A percentile compares a stretch with the other conserved stretches of the same genome.
Conservation (phyloP, 1,140 invertebrate genomes). For the Sinella curviseta region DNA sequence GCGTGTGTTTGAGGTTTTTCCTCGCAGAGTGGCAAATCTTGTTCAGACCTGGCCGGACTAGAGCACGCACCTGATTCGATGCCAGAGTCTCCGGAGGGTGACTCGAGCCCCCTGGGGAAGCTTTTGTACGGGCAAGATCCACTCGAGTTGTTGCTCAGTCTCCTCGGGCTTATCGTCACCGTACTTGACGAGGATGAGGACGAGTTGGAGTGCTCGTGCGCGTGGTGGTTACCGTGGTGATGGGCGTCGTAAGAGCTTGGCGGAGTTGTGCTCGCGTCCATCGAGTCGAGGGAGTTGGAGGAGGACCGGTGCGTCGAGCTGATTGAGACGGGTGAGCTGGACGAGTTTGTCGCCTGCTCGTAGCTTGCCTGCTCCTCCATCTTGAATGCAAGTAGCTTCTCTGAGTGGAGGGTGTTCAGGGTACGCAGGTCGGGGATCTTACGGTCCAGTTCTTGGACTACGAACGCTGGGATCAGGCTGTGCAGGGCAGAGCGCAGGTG, state of each 20-base stretch:
- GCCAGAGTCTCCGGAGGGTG: constrained; percentile 73
- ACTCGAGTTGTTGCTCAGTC: constrained; percentile 1
- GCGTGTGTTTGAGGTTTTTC: constrained; percentile 52
- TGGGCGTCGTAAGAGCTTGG: constrained; percentile 45
- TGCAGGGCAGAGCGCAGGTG: constrained; percentile 41
- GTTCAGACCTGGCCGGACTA: constrained; percentile 61
- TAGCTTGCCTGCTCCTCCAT: constrained; percentile 81
- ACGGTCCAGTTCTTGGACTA: constrained; percentile 83
- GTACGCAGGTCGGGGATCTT: constrained; percentile 93
- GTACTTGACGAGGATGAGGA: not conserved
- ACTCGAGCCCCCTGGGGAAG: constrained; percentile 58
- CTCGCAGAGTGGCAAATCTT: constrained; percentile 45
- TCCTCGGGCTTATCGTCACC: not conserved
- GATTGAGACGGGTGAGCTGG: no score
- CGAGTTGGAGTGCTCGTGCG: constrained; percentile 44
- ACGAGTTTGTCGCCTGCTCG: constrained; percentile 53
- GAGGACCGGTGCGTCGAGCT: constrained; percentile 59
- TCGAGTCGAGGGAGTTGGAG: constrained; percentile 41
- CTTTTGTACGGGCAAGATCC: constrained; percentile 17
- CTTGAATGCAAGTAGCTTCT: constrained; percentile 90
- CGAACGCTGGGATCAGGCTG: constrained; percentile 68
- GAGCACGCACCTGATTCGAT: constrained; percentile 91
- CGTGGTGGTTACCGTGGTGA: constrained; percentile 45
- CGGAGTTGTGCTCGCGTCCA: not conserved
- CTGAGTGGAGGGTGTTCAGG: constrained; percentile 91